Percentiles rank a stretch among this genome's conserved stretches.
Evolutionary conservation across 2,113 vertebrate species (phyloP).

Genomic region (Rhynchomys soricoides): DNA sequence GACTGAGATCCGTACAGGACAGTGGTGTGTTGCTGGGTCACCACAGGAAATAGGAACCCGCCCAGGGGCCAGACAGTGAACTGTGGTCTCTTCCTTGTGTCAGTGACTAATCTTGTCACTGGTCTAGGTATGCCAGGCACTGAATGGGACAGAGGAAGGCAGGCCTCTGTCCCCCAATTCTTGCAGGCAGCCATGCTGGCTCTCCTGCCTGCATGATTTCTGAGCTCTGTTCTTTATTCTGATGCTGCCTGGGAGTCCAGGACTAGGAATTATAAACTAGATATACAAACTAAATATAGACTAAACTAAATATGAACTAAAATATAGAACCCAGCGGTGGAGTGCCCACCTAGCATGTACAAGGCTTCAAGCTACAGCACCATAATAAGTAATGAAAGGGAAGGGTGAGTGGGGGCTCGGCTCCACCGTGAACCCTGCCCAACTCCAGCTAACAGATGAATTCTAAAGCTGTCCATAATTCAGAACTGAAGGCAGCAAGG

Average conservation of each 20-base stretch:
- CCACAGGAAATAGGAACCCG: neutral
- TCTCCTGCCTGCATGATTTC: neutral
- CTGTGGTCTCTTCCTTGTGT: neutral
- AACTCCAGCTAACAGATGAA: neutral
- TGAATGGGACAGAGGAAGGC: neutral
- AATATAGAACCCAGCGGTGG: neutral
- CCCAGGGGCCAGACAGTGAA: neutral
- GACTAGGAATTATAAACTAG: neutral
- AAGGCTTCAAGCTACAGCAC: neutral
- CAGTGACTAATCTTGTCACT: neutral
- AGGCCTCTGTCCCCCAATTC: neutral
- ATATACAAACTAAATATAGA: too few species aligned
- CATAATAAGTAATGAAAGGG: neutral
- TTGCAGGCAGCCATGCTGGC: neutral
- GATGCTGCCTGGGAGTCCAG: neutral
- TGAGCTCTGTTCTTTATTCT: neutral
- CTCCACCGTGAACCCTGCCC: neutral
- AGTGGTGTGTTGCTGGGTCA: neutral
- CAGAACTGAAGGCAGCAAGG: neutral
- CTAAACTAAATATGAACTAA: too few species aligned
- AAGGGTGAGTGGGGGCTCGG: neutral
- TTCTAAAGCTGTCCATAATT: neutral
- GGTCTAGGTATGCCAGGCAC: neutral
- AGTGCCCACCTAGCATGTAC: neutral
- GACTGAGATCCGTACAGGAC: neutral